These are phyloP conservation scores for Oryzias curvinotus DNA, from an alignment of 2,113 vertebrate species.

Conservation along the genomic window DNA sequence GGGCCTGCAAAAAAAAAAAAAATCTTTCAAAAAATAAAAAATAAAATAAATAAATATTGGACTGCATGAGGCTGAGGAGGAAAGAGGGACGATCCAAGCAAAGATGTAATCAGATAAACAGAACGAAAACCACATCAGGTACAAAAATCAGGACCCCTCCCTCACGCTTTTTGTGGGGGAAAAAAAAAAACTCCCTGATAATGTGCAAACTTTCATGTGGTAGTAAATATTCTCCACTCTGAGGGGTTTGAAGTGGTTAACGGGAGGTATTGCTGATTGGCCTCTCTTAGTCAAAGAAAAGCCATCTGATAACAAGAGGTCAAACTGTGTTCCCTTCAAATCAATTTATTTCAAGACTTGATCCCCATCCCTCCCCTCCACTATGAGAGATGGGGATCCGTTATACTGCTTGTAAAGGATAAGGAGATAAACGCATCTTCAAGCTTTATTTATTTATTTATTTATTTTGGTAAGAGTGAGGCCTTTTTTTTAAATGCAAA, in stretches of 20 bases:
- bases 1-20: constrained; percentile 7
- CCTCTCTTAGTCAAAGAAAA: constrained; percentile 56
- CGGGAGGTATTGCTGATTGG: constrained; percentile 69
- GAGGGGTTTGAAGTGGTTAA: constrained; percentile 68
- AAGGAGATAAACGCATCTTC: constrained; percentile 23
- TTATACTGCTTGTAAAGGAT: constrained; percentile 37
- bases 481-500: constrained; percentile 16
- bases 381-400: constrained; percentile 16
- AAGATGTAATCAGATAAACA: constrained; percentile 70
- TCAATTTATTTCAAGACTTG: constrained; percentile 48
- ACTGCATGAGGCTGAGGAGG: constrained; percentile 35
- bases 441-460: constrained; percentile 18
- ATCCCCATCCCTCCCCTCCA: constrained; percentile 26
- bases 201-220: constrained; percentile 76
- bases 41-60: not conserved
- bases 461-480: too few species aligned
- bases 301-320: constrained; percentile 60
- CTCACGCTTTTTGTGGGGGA: constrained; percentile 30
- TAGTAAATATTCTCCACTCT: constrained; percentile 63
- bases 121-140: constrained; percentile 69
- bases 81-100: constrained; percentile 50
- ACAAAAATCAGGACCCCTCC: constrained; percentile 67
- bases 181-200: constrained; percentile 58
- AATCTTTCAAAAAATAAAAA: not conserved
- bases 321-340: constrained; percentile 62